Evolutionary conservation across 2,888 invertebrate species (phyloP).

Genomic region (Drosophila birchii): DNA sequence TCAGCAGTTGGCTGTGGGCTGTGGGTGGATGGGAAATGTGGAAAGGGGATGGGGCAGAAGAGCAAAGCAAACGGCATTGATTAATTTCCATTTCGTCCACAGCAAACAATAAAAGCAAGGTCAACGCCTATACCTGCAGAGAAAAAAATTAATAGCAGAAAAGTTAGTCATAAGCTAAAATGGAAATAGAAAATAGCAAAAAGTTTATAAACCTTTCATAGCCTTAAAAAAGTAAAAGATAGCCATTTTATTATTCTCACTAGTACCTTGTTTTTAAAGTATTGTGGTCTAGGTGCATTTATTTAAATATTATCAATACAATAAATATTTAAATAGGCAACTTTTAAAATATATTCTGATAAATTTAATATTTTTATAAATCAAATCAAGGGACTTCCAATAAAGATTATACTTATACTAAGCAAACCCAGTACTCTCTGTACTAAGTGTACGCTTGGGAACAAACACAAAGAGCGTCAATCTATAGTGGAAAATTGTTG

Average conservation of each 20-base stretch:
- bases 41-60: conserved; percentile 21
- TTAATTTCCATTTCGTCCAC: conserved; percentile 71
- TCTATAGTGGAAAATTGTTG: conserved; percentile 62
- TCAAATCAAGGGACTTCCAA: neutral
- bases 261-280: neutral
- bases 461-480: conserved; percentile 36
- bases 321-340: neutral
- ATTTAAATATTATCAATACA: too few relatives aligned
- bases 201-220: neutral
- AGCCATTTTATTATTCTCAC: neutral
- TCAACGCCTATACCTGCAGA: conserved; percentile 42
- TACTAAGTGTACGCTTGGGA: neutral
- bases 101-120: conserved; percentile 57
- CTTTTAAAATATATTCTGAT: neutral
- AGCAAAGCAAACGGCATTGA: conserved; percentile 72
- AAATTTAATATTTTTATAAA: neutral
- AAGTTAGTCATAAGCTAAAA: neutral
- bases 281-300: too few relatives aligned
- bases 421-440: neutral
- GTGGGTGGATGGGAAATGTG: neutral
- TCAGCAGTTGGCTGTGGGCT: conserved; percentile 21
- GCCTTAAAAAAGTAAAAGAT: too few relatives aligned
- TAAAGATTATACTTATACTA: neutral
- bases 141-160: neutral
- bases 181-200: neutral